Evolutionary conservation across 2,113 vertebrate genomes (phyloP).

Genomic region (Tupaia tana): DNA sequence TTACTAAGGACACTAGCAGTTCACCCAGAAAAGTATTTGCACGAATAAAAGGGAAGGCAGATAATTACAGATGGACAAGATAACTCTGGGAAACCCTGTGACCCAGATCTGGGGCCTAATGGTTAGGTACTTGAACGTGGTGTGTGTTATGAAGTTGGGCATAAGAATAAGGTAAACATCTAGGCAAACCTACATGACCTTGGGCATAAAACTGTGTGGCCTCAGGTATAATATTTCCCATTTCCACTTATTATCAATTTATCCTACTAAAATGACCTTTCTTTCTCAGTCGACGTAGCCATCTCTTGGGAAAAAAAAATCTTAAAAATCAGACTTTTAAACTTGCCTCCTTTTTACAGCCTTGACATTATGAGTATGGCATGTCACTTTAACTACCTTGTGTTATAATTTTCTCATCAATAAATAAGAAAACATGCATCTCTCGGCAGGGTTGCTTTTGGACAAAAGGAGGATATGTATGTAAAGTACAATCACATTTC

Average conservation of each 20-base stretch:
- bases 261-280: neutral
- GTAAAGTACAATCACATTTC: neutral
- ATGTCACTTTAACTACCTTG: neutral
- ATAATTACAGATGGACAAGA: neutral
- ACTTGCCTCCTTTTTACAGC: neutral
- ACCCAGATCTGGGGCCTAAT: neutral
- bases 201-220: neutral
- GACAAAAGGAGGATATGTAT: neutral
- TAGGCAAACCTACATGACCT: neutral
- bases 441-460: neutral
- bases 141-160: neutral
- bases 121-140: neutral
- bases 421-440: neutral
- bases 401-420: conserved; percentile 17
- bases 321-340: neutral
- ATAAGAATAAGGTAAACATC: neutral
- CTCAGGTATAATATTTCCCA: neutral
- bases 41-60: neutral
- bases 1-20: neutral
- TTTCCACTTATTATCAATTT: neutral
- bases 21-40: neutral
- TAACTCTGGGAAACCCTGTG: neutral
- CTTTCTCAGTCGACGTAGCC: neutral
- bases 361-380: neutral
- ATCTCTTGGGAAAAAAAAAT: neutral